Evolutionary conservation across 1,140 invertebrate species (phyloP).

Genomic region (Mesaphorura yosii): DNA sequence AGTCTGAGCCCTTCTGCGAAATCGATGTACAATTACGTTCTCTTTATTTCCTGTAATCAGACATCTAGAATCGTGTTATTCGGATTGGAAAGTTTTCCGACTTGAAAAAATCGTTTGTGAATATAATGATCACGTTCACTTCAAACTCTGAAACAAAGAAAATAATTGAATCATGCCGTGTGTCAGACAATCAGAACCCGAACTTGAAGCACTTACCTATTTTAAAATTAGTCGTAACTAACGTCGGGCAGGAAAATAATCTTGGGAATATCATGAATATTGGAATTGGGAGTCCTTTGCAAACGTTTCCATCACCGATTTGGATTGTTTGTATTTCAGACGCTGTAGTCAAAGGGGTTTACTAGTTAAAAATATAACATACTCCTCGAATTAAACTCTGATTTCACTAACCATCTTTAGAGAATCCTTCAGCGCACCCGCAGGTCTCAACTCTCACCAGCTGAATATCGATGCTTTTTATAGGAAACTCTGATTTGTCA

Average conservation of each 20-base stretch:
- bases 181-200: not conserved
- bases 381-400: not conserved
- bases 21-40: too few relatives aligned
- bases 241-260: constrained; percentile 86
- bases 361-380: not conserved
- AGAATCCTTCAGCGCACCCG: constrained; percentile 86
- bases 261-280: constrained; percentile 93
- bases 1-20: too few relatives aligned
- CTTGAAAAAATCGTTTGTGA: constrained; percentile 83
- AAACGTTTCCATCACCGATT: constrained; percentile 84
- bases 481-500: constrained; percentile 52
- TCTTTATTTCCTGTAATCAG: too few relatives aligned
- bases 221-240: constrained; percentile 86
- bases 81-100: constrained; percentile 93
- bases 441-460: constrained; percentile 89
- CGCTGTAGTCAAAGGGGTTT: too few relatives aligned
- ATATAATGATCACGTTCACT: constrained; percentile 83
- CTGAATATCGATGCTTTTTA: constrained; percentile 90
- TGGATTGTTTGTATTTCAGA: constrained; percentile 98
- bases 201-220: too few relatives aligned
- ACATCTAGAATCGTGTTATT: constrained; percentile 49
- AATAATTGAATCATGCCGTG: not conserved
- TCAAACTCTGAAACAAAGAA: constrained; percentile 79
- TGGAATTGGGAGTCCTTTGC: constrained; percentile 66
- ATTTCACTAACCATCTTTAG: constrained; percentile 63